A percentile compares a stretch with the other conserved stretches of the same genome.
phyloP scores from a whole-genome alignment of 2,888 invertebrate genomes.

The Pammene aurita region DNA sequence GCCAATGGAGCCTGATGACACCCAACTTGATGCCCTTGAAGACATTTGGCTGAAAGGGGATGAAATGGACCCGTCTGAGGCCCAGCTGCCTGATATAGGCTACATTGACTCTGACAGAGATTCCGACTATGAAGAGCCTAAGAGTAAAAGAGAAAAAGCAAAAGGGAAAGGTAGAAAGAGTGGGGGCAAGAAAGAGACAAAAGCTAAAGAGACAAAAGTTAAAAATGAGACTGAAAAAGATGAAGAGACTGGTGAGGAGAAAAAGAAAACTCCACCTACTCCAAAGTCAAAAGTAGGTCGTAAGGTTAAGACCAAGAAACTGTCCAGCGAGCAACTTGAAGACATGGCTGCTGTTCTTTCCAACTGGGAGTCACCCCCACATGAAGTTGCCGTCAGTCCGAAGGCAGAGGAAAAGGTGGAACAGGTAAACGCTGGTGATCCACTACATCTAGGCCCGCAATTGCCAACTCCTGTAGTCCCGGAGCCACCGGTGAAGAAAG shows the following conservation, averaged over 20 bases:
- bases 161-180: slow-evolving; percentile 50
- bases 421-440: slow-evolving; percentile 40
- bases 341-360: slow-evolving; percentile 67
- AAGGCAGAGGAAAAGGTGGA: slow-evolving; percentile 35
- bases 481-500: slow-evolving; percentile 31
- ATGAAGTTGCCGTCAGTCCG: slow-evolving; percentile 49
- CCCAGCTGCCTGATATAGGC: slow-evolving; percentile 74
- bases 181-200: slow-evolving; percentile 43
- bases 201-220: slow-evolving; percentile 43
- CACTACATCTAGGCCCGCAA: slow-evolving; percentile 44
- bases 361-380: slow-evolving; percentile 72
- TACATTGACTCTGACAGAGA: slow-evolving; percentile 78
- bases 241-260: slow-evolving; percentile 45
- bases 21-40: slow-evolving; percentile 88
- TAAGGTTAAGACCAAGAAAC: slow-evolving; percentile 66
- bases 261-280: slow-evolving; percentile 43
- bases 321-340: slow-evolving; percentile 66
- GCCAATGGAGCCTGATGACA: slow-evolving; percentile 86
- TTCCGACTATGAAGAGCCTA: slow-evolving; percentile 73
- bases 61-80: slow-evolving; percentile 86
- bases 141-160: slow-evolving; percentile 51
- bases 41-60: slow-evolving; percentile 92
- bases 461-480: slow-evolving; percentile 47
- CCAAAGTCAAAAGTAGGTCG: slow-evolving; percentile 43
- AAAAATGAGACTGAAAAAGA: slow-evolving; percentile 43